Evolutionary conservation across 2,113 vertebrate species (phyloP), one percentile per base, ranked within the genome.

Genomic region (Ploceus nigricollis): DNA sequence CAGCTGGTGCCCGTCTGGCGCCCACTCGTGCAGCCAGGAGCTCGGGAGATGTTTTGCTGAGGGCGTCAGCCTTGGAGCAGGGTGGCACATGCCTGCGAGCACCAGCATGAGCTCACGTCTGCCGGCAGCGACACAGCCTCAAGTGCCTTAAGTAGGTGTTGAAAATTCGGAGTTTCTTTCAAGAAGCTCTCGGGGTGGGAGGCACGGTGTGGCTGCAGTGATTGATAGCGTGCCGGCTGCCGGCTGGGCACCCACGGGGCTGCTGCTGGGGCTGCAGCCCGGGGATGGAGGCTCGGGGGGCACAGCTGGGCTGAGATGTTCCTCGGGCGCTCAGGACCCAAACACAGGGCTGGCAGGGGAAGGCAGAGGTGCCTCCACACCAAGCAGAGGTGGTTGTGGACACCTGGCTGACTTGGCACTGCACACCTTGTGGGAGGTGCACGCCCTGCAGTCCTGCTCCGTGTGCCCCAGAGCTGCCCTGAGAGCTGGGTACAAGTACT

Each of bases 101-200:
- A 7, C 48, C 94, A 68, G 95, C 94, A 97, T 97, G 97, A 98
- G 97, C 96, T 98, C 93, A 97, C 7, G 97, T 97, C 97, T 97
- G 97, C 87, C 33, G 53, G 80, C 87, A 93, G 89, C 65, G 20
- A 63, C 35, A 3, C 61, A 39, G 94, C 91, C 94, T 95, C 51
- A 85, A 92, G 95, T 96, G 97, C 91, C 94, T 96, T 93, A 97
- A 97, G 97, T 96, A 96, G 97, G 96, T 97, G 97, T 96, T 97
- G 97, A 98, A 97, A 98, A 96, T 89, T 10, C n/a, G 82, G 93
- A 93, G 87, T 91, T 97, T 96, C 96, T 96, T 77, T 97, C 90
- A 93, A 93, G 92, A 51, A 85, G 90, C 90, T 76, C 91, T 90
- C 22, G 19, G 70, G 78, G 71, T 54, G 72, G 72, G 90, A 97